A percentile compares a stretch with the other conserved stretches of the same genome.
Conservation (phyloP, 2,797 vertebrate genomes). For the Girardinus metallicus region DNA sequence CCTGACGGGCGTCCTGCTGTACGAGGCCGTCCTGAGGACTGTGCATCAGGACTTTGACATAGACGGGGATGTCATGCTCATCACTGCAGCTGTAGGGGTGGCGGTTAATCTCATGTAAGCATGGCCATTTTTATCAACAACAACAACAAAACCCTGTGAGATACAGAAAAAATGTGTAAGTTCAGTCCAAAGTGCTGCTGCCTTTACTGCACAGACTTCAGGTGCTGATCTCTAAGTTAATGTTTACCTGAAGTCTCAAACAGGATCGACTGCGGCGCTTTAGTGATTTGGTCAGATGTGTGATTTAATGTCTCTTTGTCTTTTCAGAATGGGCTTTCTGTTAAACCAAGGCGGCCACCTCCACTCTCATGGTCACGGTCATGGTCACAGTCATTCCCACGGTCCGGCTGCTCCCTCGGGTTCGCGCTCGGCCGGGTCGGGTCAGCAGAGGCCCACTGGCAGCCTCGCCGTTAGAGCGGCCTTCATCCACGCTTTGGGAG, state of each 20-base stretch:
- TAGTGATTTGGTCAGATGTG: not conserved
- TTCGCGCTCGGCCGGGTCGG: constrained; percentile 44
- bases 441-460: constrained; percentile 75
- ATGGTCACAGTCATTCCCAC: constrained; percentile 86
- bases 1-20: constrained; percentile 90
- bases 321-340: constrained; percentile 93
- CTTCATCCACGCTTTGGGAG: constrained; percentile 95
- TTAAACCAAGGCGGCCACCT: constrained; percentile 93
- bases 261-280: not conserved
- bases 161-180: not conserved
- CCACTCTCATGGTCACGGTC: constrained; percentile 87
- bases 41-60: constrained; percentile 93
- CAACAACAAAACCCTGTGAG: no score
- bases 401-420: constrained; percentile 28
- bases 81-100: constrained; percentile 95
- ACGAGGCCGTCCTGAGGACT: constrained; percentile 95
- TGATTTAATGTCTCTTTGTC: not conserved
- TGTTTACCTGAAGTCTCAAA: constrained; percentile 20
- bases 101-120: constrained; percentile 96
- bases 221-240: not conserved
- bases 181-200: constrained; percentile 9
- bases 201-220: not conserved
- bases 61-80: constrained; percentile 97
- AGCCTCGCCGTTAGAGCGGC: constrained; percentile 94
- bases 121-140: not conserved